These are phyloP conservation scores for Micromys minutus DNA, from an alignment of 2,113 vertebrate species.

Conservation along the genomic window DNA sequence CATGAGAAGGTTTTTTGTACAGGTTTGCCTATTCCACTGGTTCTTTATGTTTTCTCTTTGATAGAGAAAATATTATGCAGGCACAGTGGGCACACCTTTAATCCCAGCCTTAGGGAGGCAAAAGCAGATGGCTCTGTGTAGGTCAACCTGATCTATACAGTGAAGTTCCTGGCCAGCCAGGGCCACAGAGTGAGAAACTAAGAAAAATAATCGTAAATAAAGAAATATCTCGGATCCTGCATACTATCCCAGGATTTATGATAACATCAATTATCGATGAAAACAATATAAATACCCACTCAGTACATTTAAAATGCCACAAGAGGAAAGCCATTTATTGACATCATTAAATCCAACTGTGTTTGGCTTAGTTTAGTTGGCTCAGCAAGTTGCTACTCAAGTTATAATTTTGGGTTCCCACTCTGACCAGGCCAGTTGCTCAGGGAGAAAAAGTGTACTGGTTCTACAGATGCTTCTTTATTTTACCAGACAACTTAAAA, in stretches of 20 bases:
- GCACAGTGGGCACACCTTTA: not conserved
- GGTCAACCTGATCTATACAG: not conserved
- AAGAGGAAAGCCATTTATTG: not conserved
- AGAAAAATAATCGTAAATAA: not conserved
- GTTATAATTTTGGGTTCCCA: conserved; percentile 18
- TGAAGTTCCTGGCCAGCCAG: too few relatives aligned
- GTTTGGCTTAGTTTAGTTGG: not conserved
- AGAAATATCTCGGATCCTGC: not conserved
- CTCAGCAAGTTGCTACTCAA: not conserved
- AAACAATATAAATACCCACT: not conserved
- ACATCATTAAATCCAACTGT: not conserved
- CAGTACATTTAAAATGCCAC: not conserved
- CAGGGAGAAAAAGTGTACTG: not conserved
- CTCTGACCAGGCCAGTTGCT: not conserved
- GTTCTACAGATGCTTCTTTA: not conserved
- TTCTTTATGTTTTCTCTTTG: conserved; percentile 8
- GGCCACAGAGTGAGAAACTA: not conserved
- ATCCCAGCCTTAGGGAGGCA: not conserved
- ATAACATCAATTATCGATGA: conserved; percentile 23
- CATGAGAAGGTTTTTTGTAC: not conserved
- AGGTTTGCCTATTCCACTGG: not conserved
- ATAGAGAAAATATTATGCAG: not conserved
- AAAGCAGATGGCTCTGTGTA: not conserved
- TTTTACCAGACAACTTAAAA: not conserved
- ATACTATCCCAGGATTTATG: not conserved